phyloP scores from a whole-genome alignment of 2,888 invertebrate genomes.

The Mongoloraphidia duomilia region DNA sequence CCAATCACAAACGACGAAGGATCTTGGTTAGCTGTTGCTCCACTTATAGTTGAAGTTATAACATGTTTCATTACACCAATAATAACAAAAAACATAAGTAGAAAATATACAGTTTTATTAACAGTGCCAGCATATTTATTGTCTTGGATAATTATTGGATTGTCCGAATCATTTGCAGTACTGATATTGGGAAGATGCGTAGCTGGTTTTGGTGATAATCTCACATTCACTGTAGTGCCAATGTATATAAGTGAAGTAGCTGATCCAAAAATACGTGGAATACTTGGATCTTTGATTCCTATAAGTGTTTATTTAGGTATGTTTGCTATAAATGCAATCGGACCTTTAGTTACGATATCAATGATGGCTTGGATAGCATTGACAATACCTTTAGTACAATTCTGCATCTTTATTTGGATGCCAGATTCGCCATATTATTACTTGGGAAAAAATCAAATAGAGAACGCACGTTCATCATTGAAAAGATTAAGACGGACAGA shows the following conservation, averaged over 20 bases:
- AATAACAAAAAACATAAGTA: conserved; percentile 10
- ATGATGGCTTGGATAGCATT: conserved; percentile 8
- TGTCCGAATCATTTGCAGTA: conserved; percentile 1
- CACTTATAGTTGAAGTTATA: conserved; percentile 10
- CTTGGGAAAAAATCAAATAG: conserved; percentile 3
- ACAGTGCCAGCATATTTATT: conserved; percentile 10
- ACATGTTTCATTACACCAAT: conserved; percentile 9
- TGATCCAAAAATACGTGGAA: conserved; percentile 14
- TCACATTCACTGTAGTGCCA: conserved; percentile 11
- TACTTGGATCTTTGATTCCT: conserved; percentile 9
- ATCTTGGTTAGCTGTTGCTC: conserved; percentile 22
- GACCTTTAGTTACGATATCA: conserved; percentile 10
- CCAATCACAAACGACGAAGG: conserved; percentile 24
- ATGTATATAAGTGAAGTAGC: conserved; percentile 15
- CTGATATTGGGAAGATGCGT: conserved; percentile 11
- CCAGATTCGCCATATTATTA: conserved; percentile 16
- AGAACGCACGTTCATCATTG: background rate
- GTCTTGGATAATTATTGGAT: conserved; percentile 11
- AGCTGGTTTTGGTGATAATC: conserved; percentile 12
- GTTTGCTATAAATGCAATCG: conserved; percentile 10
- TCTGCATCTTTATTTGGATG: conserved; percentile 11
- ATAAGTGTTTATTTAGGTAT: conserved; percentile 7
- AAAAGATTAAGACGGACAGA: conserved; percentile 1
- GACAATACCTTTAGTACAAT: conserved; percentile 10
- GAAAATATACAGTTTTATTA: conserved; percentile 10